These are phyloP conservation scores for Schizopygopsis malacanthus DNA, from an alignment of 2,797 vertebrate species.

Conservation along the genomic window DNA sequence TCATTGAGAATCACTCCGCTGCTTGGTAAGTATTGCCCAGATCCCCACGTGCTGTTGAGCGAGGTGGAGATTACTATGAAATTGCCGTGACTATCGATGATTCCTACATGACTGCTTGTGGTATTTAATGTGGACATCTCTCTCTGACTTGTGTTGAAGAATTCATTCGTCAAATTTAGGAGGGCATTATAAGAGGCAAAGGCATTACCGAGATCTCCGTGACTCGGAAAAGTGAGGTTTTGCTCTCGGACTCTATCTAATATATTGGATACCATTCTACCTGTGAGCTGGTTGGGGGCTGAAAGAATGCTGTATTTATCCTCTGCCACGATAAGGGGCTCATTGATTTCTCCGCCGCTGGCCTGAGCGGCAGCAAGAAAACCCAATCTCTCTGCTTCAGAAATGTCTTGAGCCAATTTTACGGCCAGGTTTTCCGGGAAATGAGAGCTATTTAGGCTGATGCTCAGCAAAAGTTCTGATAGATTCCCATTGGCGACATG, in stretches of 20 bases:
- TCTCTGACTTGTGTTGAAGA: constrained; percentile 37
- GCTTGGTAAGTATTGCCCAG: constrained; percentile 67
- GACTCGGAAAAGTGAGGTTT: constrained; percentile 52
- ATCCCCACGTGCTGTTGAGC: constrained; percentile 75
- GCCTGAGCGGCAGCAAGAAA: constrained; percentile 59
- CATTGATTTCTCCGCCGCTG: constrained; percentile 63
- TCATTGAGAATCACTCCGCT: constrained; percentile 72
- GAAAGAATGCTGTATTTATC: constrained; percentile 63
- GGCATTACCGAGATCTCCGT: constrained; percentile 43
- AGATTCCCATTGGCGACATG: constrained; percentile 59
- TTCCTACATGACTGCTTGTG: constrained; percentile 65
- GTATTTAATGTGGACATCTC: constrained; percentile 39
- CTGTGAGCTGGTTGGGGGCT: constrained; percentile 52
- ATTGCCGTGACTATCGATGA: constrained; percentile 68
- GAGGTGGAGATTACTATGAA: constrained; percentile 71
- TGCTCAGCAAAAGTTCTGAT: constrained; percentile 61
- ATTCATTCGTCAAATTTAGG: constrained; percentile 54
- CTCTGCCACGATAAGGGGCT: constrained; percentile 56
- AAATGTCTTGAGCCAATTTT: constrained; percentile 66
- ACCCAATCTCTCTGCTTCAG: constrained; percentile 41
- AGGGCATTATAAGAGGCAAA: constrained; percentile 51
- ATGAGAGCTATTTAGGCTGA: constrained; percentile 53
- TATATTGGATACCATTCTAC: constrained; percentile 62
- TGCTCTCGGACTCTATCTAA: constrained; percentile 57
- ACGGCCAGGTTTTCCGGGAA: constrained; percentile 63